These are phyloP conservation scores for Anneissia japonica DNA, from an alignment of 35 echinoderm and acorn worm species.

Conservation along the genomic window DNA sequence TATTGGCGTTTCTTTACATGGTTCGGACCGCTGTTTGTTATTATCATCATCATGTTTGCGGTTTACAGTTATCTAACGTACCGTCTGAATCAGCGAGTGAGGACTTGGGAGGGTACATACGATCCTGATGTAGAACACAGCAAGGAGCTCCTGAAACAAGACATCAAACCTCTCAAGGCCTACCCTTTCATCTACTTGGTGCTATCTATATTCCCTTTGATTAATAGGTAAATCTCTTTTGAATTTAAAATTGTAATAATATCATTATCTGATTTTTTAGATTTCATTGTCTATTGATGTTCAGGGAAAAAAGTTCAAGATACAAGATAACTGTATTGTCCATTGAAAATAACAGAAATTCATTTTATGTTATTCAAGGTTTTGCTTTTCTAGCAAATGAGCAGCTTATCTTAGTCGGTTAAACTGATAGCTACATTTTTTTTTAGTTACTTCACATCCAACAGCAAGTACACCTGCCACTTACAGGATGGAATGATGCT, in stretches of 20 bases:
- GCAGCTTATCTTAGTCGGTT: too few species aligned
- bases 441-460: too few species aligned
- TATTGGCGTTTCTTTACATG: slow-evolving; percentile 39
- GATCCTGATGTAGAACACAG: slow-evolving; percentile 78
- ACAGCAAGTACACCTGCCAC: too few species aligned
- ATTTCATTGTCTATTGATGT: too few species aligned
- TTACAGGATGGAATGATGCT: too few species aligned
- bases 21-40: slow-evolving; percentile 82
- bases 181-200: slow-evolving; percentile 92
- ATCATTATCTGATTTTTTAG: neutral
- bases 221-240: slow-evolving; percentile 73
- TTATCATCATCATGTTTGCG: slow-evolving; percentile 62
- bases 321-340: too few species aligned
- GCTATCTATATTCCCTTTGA: slow-evolving; percentile 86
- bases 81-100: slow-evolving; percentile 45
- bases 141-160: slow-evolving; percentile 68
- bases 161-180: slow-evolving; percentile 74
- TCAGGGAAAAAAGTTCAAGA: too few species aligned
- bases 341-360: too few species aligned
- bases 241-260: neutral
- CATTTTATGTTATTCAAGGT: too few species aligned
- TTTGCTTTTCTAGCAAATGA: too few species aligned
- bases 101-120: slow-evolving; percentile 81
- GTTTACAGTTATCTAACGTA: slow-evolving; percentile 73
- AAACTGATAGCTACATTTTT: too few species aligned